Evolutionary conservation across 2,797 vertebrate genomes (phyloP).

Genomic region (Channa striata): DNA sequence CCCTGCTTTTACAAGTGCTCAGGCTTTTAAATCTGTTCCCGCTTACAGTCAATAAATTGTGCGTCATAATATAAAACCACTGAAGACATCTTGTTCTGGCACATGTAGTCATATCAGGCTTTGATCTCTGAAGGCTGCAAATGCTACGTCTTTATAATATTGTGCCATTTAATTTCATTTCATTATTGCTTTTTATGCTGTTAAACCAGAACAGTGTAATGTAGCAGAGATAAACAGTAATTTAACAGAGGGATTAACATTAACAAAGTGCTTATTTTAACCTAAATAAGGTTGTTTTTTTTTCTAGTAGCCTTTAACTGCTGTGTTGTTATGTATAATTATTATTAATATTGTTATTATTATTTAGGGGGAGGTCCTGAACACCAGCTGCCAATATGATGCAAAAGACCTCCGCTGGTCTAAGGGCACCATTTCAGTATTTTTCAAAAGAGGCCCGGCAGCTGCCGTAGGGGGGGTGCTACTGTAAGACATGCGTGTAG

Average conservation of each 20-base stretch:
- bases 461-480: too few relatives aligned
- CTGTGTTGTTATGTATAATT: neutral
- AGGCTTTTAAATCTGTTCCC: constrained; percentile 25
- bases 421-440: too few relatives aligned
- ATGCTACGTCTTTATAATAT: constrained; percentile 11
- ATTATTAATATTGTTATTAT: too few relatives aligned
- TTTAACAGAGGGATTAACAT: neutral
- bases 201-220: neutral
- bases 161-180: constrained; percentile 10
- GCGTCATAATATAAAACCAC: constrained; percentile 10
- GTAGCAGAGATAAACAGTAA: neutral
- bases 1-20: constrained; percentile 9
- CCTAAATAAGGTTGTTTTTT: neutral
- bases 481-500: too few relatives aligned
- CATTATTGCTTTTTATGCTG: constrained; percentile 2
- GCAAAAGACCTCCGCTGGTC: too few relatives aligned
- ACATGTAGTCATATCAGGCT: constrained; percentile 6
- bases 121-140: constrained; percentile 19
- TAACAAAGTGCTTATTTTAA: neutral
- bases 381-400: too few relatives aligned
- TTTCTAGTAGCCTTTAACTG: too few relatives aligned
- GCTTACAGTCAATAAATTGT: constrained; percentile 11
- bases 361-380: too few relatives aligned
- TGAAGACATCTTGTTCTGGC: constrained; percentile 22
- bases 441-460: too few relatives aligned